These are phyloP conservation scores for Artibeus jamaicensis DNA, from an alignment of 2,797 vertebrate genomes.

Conservation along the genomic window DNA sequence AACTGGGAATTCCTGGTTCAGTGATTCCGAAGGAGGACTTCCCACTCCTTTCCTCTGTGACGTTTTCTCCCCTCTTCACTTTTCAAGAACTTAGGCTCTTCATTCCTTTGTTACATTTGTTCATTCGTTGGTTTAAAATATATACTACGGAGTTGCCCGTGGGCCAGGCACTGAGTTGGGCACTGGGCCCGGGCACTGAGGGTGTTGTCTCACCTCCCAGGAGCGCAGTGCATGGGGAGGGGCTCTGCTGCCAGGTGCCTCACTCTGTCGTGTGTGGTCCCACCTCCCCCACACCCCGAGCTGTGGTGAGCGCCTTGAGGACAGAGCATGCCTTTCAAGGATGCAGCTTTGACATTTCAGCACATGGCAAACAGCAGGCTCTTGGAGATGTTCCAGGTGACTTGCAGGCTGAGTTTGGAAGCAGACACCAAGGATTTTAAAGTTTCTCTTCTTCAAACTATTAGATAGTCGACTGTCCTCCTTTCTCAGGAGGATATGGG, in stretches of 20 bases:
- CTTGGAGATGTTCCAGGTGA: background rate
- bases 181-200: accelerated
- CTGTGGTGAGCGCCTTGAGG: background rate
- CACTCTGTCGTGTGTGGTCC: accelerated
- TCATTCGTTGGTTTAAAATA: background rate
- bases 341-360: background rate
- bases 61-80: background rate
- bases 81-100: background rate
- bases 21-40: background rate
- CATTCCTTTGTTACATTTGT: background rate
- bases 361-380: background rate
- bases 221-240: accelerated
- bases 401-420: background rate
- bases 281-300: accelerated
- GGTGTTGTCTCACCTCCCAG: background rate
- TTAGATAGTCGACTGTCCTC: background rate
- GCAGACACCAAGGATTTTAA: background rate
- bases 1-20: background rate
- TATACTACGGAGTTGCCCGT: background rate
- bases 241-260: accelerated
- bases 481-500: background rate
- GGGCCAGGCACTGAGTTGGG: background rate
- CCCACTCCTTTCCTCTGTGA: background rate
- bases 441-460: background rate
- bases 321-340: background rate